A percentile compares a stretch with the other conserved stretches of the same genome.
Conservation (phyloP, 2,888 invertebrate species). For the Pedicia rivosa region DNA sequence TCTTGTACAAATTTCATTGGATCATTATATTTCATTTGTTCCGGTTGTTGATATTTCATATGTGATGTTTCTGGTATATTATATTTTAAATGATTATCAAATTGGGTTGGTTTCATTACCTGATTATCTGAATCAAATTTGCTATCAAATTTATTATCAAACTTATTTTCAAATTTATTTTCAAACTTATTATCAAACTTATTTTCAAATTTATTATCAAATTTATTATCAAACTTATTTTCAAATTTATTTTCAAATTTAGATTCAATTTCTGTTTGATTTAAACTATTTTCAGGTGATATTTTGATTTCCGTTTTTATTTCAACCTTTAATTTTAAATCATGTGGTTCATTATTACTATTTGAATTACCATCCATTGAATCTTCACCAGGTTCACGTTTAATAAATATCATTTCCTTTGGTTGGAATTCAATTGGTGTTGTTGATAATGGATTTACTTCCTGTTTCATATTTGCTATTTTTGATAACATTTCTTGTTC, state of each 20-base stretch:
- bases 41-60: slow-evolving; percentile 21
- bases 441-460: slow-evolving; percentile 18
- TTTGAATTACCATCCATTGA: slow-evolving; percentile 29
- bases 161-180: slow-evolving; percentile 17
- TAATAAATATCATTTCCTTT: slow-evolving; percentile 45
- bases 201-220: slow-evolving; percentile 21
- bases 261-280: slow-evolving; percentile 20
- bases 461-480: slow-evolving; percentile 30
- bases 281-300: slow-evolving; percentile 3
- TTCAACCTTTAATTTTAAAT: slow-evolving; percentile 57
- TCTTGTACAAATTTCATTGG: slow-evolving; percentile 22
- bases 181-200: slow-evolving; percentile 15
- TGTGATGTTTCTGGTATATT: slow-evolving; percentile 8
- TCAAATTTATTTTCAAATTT: slow-evolving; percentile 17
- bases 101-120: slow-evolving; percentile 33
- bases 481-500: slow-evolving; percentile 26
- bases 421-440: slow-evolving; percentile 35
- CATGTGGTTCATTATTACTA: slow-evolving; percentile 47
- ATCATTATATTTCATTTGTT: slow-evolving; percentile 25
- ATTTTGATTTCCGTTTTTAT: slow-evolving; percentile 30
- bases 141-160: slow-evolving; percentile 7
- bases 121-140: slow-evolving; percentile 35
- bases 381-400: slow-evolving; percentile 32
- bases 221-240: too few species aligned
- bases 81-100: slow-evolving; percentile 16